Percentiles rank a stretch among this genome's conserved stretches.
Conservation (phyloP, 2,797 vertebrate genomes). For the Sebastes miniatus region DNA sequence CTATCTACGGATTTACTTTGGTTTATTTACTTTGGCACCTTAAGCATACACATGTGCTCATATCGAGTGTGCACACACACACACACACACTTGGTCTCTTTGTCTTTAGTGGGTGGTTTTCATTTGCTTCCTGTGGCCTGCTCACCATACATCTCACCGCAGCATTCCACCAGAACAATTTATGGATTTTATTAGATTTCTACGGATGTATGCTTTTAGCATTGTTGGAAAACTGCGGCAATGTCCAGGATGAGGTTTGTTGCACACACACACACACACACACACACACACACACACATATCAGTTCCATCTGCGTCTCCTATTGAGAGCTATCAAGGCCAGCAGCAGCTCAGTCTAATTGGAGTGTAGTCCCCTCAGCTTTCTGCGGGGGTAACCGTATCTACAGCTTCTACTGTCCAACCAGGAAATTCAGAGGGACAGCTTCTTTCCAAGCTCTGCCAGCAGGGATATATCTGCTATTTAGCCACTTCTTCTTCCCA, state of each 20-base stretch:
- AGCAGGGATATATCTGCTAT: constrained; percentile 68
- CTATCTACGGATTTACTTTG: constrained; percentile 8
- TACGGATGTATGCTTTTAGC: constrained; percentile 65
- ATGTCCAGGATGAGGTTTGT: constrained; percentile 53
- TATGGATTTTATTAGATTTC: constrained; percentile 76
- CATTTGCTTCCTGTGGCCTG: constrained; percentile 56
- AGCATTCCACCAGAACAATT: constrained; percentile 68
- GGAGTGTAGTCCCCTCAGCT: constrained; percentile 56
- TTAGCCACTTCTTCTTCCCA: constrained; percentile 58
- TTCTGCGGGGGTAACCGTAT: constrained; percentile 68
- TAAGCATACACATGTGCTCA: constrained; percentile 15
- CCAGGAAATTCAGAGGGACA: constrained; percentile 77
- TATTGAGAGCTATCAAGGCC: constrained; percentile 62
- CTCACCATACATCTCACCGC: constrained; percentile 57
- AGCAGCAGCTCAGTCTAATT: constrained; percentile 69
- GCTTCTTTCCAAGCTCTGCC: constrained; percentile 68
- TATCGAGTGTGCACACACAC: background rate
- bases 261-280: constrained; percentile 14
- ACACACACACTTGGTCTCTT: constrained; percentile 3
- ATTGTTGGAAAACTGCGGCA: constrained; percentile 59
- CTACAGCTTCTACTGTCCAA: constrained; percentile 56
- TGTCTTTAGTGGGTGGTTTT: constrained; percentile 61
- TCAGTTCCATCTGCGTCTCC: constrained; percentile 74
- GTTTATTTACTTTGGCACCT: constrained; percentile 19
- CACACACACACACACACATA: constrained; percentile 32